Base-by-base conservation (phyloP, 2,888 invertebrate species). In the Dicycla oo region DNA sequence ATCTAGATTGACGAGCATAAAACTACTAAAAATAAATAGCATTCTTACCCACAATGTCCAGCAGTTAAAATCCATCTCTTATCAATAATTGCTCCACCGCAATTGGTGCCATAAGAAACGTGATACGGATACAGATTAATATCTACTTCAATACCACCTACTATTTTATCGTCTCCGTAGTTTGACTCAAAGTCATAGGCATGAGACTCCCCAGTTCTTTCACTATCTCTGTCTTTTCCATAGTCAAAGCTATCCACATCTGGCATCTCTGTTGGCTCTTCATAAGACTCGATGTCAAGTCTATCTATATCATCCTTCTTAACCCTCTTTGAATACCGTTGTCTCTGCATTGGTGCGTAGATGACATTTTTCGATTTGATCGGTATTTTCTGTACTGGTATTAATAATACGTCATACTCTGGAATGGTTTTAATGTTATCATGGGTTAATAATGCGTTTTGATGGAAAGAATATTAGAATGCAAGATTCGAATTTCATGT, bases 21-120 rank as follows among this genome's bases (percentile, higher is more conserved):
- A 10, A 26, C 34, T 4, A 62, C 0, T 34, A 4, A 57, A 53
- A 60, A 34, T 0, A 64, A 61, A 54, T 57, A 38, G 2, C 1
- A 26, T 20, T 82, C 94, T 93, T 86, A 96, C 96, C 95, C 95
- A 88, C 96, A 96, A 88, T 96, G 96, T 67, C 94, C 96, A 73
- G 96, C 96, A 3, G 96, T 96, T 2, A 96, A 54, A 0, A 93
- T 87, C 95, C 95, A 96, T 71, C 90, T 90, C 43, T 87, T 91
- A 67, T 91, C 91, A 83, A 96, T 92, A 13, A 96, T 94, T 15
- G 95, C 94, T 4, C 94, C 96, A 58, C 95, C 96, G 84, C 96
- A 96, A 57, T 95, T 94, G 0, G 87, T 87, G 0, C 95, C 96
- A 85, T 96, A 96, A 0, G 91, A 92, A 0, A 91, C 95, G 67